Base-by-base conservation (phyloP, 2,113 vertebrate genomes). In the Climacteris rufus region DNA sequence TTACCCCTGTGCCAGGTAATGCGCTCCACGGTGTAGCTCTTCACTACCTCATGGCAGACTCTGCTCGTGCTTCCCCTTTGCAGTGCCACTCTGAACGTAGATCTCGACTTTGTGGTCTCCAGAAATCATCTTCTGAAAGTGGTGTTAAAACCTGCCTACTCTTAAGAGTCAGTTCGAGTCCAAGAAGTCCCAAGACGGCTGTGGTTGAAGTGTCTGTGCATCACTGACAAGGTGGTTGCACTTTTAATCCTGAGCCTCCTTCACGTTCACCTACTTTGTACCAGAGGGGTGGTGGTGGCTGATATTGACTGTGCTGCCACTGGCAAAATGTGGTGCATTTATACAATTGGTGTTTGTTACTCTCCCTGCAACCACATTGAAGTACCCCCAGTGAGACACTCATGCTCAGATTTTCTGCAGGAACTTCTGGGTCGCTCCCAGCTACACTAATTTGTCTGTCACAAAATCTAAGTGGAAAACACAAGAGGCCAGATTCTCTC, bases 161-260 rank as follows among this genome's bases (percentile, higher is more conserved):
- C 50, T 3, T 68, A 13, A 22, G 15, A 64, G 63, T 27, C 60
- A 69, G 44, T 23, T 40, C 1, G 3, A 75, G 65, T 56, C 40
- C 56, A 54, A 1, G 39, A 19, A 18, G 47, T 68, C 52, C 54
- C 11, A 28, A 13, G 71, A 49, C 0, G 0, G 14, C 19, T 7
- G 2, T 60, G 69, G 33, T 9, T 74, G 44, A 63, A 63, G 47
- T 31, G 47, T 21, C 39, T 14, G 3, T 11, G 6, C 42, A 33
- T 56, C 8, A 3, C 35, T 59, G 80, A 52, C 25, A 17, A 54
- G 39, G 35, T 37, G 8, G 25, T 33, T 53, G 18, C n/a, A 9
- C 44, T 45, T 71, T 54, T 57, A 52, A 64, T 56, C 49, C 65
- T 39, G 27, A 94, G 27, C 33, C 39, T 61, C 15, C 65, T 60